These are phyloP conservation scores for Pygmarrhopalites habei DNA, from an alignment of 1,140 invertebrate genomes.

Conservation along the genomic window DNA sequence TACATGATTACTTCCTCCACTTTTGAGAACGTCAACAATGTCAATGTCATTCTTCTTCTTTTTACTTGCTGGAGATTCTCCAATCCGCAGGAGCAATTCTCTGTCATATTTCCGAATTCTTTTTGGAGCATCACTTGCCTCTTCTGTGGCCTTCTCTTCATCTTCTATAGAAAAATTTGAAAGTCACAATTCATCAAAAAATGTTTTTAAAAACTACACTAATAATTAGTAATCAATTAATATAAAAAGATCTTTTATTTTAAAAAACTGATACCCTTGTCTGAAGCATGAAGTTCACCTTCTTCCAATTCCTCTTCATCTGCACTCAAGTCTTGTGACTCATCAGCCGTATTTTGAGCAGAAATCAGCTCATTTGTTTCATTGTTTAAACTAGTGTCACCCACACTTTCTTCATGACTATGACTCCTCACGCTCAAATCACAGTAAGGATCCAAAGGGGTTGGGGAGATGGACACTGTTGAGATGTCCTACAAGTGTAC, in stretches of 20 bases:
- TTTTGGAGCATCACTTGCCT: constrained; percentile 40
- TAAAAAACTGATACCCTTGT: not conserved
- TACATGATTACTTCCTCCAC: not conserved
- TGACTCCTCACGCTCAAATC: not conserved
- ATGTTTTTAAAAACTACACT: not conserved
- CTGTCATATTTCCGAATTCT: constrained; percentile 49
- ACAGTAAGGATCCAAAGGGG: constrained; percentile 25
- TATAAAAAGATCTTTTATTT: not conserved
- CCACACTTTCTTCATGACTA: not conserved
- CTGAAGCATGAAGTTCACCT: constrained; percentile 21
- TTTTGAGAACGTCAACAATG: constrained; percentile 25
- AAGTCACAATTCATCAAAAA: not conserved
- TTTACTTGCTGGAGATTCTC: constrained; percentile 43
- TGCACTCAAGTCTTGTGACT: not conserved
- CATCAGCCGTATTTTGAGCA: not conserved
- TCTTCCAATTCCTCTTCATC: constrained; percentile 23
- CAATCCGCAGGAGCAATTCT: constrained; percentile 46
- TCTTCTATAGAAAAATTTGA: constrained; percentile 14
- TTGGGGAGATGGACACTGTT: constrained; percentile 29
- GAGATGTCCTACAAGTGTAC: constrained; percentile 19
- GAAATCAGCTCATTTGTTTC: not conserved
- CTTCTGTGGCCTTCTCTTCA: constrained; percentile 8
- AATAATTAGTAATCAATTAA: not conserved
- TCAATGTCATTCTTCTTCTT: constrained; percentile 40
- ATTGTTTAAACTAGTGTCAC: not conserved